These are phyloP conservation scores for Parazoanthus atlanticus DNA, from an alignment of 92 coral and sea anemone genomes.

Conservation along the genomic window DNA sequence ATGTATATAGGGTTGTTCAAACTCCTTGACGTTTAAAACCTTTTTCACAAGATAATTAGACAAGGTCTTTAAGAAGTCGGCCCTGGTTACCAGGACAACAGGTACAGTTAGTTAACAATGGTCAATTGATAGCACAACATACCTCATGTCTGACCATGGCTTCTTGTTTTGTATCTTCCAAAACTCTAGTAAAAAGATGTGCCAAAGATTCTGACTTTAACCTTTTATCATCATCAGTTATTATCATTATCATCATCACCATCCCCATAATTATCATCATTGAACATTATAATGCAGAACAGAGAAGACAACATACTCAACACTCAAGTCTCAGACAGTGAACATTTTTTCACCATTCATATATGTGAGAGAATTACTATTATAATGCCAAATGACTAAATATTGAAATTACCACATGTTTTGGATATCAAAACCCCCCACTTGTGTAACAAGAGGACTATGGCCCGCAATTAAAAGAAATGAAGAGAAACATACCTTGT, in stretches of 20 bases:
- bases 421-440: too few relatives aligned
- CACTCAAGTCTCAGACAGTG: too few relatives aligned
- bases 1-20: too few relatives aligned
- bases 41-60: too few relatives aligned
- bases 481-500: constrained; percentile 65
- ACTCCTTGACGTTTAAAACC: too few relatives aligned
- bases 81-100: too few relatives aligned
- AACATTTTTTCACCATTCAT: too few relatives aligned
- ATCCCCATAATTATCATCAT: not conserved
- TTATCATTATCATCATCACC: too few relatives aligned
- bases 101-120: too few relatives aligned
- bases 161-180: constrained; percentile 84
- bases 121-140: not conserved
- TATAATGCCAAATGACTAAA: not conserved
- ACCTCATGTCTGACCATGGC: constrained; percentile 99
- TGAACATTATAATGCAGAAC: too few relatives aligned
- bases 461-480: not conserved
- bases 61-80: too few relatives aligned
- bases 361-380: not conserved
- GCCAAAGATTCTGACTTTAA: not conserved
- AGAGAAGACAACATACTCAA: too few relatives aligned
- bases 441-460: not conserved
- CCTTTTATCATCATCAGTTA: not conserved
- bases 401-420: not conserved
- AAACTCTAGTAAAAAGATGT: constrained; percentile 59